Base-by-base conservation (phyloP, 2,888 invertebrate species). In the Drosophila pegasa region DNA sequence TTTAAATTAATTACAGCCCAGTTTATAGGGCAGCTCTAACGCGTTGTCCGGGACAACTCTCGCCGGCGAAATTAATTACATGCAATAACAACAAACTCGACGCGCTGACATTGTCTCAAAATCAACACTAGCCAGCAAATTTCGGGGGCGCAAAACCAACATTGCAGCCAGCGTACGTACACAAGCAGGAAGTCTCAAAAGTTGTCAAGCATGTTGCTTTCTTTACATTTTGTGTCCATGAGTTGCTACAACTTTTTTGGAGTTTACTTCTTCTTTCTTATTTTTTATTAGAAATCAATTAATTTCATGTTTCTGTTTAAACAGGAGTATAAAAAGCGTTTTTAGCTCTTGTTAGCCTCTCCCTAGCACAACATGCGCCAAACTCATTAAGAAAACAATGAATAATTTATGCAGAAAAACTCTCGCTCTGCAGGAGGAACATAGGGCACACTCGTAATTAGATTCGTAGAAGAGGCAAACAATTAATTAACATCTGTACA, bases 221-320 rank as follows among this genome's bases (percentile, higher is more conserved):
- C 20, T 78, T 81, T 72, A 70, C 61, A 25, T 58, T 75, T 37
- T 75, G 68, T 68, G 38, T 63, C 59, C 45, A 22, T 58, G 69
- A 27, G 43, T 60, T 63, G 35, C 55, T 47, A 29, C 33, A 68
- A 67, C 41, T 47, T 67, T 48, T n/a, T 22, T 1, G n/a, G n/a
- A n/a, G n/a, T n/a, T n/a, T n/a, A n/a, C n/a, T n/a, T n/a, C n/a
- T n/a, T n/a, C n/a, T n/a, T n/a, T n/a, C n/a, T n/a, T n/a, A n/a
- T n/a, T 22, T 75, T 51, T 76, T 69, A 85, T 82, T 70, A 67
- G 77, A 77, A 81, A 81, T 82, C 86, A 86, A 81, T 81, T 86
- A 86, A 77, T 75, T 79, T 75, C 50, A 45, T 12, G 37, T 54
- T 31, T 55, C 12, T 29, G 45, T 40, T 35, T 29, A 14, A 22